Evolutionary conservation across 2,113 vertebrate species (phyloP).

Genomic region (Etheostoma cragini): DNA sequence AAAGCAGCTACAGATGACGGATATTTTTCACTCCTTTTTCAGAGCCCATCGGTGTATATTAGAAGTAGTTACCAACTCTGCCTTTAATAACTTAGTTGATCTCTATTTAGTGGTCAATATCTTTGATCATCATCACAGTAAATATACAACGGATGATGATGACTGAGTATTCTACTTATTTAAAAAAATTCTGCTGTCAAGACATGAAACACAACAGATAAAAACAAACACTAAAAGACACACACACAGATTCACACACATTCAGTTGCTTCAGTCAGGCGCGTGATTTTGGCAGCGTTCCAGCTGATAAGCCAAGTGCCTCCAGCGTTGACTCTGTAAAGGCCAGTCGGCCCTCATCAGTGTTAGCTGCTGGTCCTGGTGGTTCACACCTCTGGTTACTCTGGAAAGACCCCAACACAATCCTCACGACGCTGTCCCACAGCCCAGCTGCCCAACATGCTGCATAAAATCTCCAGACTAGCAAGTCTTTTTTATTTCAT

Average conservation of each 20-base stretch:
- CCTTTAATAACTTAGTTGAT: too few relatives aligned
- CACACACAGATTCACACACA: not conserved
- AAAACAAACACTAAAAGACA: not conserved
- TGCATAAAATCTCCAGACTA: conserved; percentile 36
- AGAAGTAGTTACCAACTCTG: too few relatives aligned
- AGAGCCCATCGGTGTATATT: too few relatives aligned
- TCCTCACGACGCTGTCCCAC: conserved; percentile 17
- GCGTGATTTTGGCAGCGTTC: conserved; percentile 28
- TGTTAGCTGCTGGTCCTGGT: conserved; percentile 47
- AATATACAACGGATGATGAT: not conserved
- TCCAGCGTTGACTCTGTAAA: conserved; percentile 49
- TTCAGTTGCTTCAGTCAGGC: conserved; percentile 20
- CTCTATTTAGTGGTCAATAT: not conserved
- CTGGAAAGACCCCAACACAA: conserved; percentile 60
- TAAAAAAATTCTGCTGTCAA: not conserved
- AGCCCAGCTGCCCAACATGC: not conserved
- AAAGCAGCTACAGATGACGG: too few relatives aligned
- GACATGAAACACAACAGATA: not conserved
- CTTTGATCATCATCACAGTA: conserved; percentile 5
- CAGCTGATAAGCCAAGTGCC: conserved; percentile 40
- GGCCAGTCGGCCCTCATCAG: conserved; percentile 36
- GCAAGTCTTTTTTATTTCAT: not conserved
- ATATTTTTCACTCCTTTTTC: too few relatives aligned
- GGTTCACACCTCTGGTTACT: conserved; percentile 60
- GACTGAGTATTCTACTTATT: not conserved